A percentile compares a stretch with the other conserved stretches of the same genome.
phyloP scores from a whole-genome alignment of 2,888 invertebrate genomes.

The Eristalis pertinax region DNA sequence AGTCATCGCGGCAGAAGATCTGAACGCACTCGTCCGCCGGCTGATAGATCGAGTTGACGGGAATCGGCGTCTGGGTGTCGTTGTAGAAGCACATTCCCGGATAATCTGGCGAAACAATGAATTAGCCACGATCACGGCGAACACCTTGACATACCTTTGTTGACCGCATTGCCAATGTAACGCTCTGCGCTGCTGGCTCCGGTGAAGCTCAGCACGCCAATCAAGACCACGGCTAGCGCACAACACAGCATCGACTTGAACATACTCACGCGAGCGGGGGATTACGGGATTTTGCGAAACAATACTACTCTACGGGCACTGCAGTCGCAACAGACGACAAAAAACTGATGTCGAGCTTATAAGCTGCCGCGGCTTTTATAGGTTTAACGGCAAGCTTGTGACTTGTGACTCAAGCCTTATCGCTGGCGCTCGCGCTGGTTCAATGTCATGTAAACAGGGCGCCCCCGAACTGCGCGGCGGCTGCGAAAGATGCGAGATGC shows the following conservation, averaged over 20 bases:
- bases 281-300: neutral
- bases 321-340: neutral
- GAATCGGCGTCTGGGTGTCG: constrained; percentile 38
- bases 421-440: constrained; percentile 18
- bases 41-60: neutral
- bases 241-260: constrained; percentile 8
- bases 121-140: neutral
- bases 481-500: neutral
- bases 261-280: neutral
- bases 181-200: constrained; percentile 1
- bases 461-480: neutral
- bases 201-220: neutral
- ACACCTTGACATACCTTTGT: constrained; percentile 28
- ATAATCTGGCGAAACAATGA: constrained; percentile 17
- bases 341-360: constrained; percentile 22
- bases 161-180: constrained; percentile 36
- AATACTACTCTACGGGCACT: neutral
- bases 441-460: constrained; percentile 39
- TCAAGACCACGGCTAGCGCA: neutral
- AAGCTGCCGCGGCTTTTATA: constrained; percentile 24
- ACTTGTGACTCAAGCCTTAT: constrained; percentile 26
- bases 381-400: neutral
- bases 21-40: constrained; percentile 29
- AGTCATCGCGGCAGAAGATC: constrained; percentile 41
- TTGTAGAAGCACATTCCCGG: constrained; percentile 50